phyloP scores from a whole-genome alignment of 2,888 invertebrate species.

The Brachycybe producta region DNA sequence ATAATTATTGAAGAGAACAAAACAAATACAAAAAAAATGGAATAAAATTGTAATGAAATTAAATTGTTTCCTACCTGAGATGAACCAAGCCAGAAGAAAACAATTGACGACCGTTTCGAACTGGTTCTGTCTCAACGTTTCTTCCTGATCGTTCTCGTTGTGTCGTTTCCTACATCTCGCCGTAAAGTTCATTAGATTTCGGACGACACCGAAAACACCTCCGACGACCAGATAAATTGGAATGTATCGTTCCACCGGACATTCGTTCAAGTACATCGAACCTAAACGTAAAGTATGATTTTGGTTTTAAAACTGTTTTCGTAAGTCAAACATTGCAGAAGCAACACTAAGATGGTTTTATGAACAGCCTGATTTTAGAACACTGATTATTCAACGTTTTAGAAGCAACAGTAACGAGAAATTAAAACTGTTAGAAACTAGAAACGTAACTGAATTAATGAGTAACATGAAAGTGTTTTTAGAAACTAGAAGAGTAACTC shows the following conservation, averaged over 20 bases:
- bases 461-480: no score
- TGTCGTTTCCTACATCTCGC: constrained; percentile 42
- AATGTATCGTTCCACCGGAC: constrained; percentile 51
- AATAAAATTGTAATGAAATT: constrained; percentile 12
- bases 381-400: no score
- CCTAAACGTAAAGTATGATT: constrained; percentile 31
- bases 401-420: no score
- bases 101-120: constrained; percentile 40
- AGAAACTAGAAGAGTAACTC: no score
- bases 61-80: constrained; percentile 44
- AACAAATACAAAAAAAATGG: neutral
- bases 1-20: neutral
- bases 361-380: no score
- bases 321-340: no score
- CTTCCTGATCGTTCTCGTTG: constrained; percentile 41
- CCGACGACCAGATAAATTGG: constrained; percentile 54
- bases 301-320: no score
- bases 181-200: constrained; percentile 46
- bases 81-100: constrained; percentile 55
- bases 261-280: constrained; percentile 48
- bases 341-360: no score
- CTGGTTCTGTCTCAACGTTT: constrained; percentile 41
- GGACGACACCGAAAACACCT: constrained; percentile 50
- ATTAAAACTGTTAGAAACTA: no score
- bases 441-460: no score